Conservation (phyloP, 2,888 invertebrate genomes). For the Caenorhabditis sp. region DNA sequence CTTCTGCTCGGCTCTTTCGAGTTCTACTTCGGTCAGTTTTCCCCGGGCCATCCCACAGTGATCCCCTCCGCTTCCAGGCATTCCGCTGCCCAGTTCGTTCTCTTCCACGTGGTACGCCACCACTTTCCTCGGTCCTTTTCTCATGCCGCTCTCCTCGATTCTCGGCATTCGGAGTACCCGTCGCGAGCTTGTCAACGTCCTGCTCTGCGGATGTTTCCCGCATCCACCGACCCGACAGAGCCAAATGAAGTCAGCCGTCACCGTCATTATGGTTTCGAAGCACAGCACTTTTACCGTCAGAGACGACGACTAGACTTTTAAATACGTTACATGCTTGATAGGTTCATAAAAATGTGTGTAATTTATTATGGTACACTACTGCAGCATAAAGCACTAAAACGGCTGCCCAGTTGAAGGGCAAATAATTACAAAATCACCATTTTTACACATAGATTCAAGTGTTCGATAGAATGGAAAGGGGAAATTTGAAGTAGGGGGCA, state of each 20-base stretch:
- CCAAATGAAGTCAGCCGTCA: constrained; percentile 19
- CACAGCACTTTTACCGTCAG: constrained; percentile 32
- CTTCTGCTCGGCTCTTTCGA: constrained; percentile 44
- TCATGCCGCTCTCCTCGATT: constrained; percentile 52
- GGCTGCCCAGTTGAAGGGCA: not conserved
- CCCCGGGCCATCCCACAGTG: not conserved
- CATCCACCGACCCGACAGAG: not conserved
- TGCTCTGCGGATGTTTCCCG: constrained; percentile 28
- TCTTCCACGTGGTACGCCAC: constrained; percentile 52
- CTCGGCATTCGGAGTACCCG: constrained; percentile 38
- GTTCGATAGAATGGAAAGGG: constrained; percentile 7
- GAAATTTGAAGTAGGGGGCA: constrained; percentile 4
- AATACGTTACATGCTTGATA: too few relatives aligned
- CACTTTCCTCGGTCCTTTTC: constrained; percentile 51
- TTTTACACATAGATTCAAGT: constrained; percentile 31
- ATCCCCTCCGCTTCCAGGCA: constrained; percentile 17
- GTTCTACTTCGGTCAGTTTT: constrained; percentile 45
- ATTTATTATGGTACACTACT: constrained; percentile 14
- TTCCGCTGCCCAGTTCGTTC: constrained; percentile 39
- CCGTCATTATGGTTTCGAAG: constrained; percentile 14
- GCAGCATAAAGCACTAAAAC: constrained; percentile 8
- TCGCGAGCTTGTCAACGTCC: constrained; percentile 11
- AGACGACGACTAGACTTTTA: constrained; percentile 28
- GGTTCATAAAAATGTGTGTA: constrained; percentile 12
- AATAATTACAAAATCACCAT: constrained; percentile 42